Conservation (phyloP, 2,888 invertebrate genomes). For the Diachrysia chrysitis region DNA sequence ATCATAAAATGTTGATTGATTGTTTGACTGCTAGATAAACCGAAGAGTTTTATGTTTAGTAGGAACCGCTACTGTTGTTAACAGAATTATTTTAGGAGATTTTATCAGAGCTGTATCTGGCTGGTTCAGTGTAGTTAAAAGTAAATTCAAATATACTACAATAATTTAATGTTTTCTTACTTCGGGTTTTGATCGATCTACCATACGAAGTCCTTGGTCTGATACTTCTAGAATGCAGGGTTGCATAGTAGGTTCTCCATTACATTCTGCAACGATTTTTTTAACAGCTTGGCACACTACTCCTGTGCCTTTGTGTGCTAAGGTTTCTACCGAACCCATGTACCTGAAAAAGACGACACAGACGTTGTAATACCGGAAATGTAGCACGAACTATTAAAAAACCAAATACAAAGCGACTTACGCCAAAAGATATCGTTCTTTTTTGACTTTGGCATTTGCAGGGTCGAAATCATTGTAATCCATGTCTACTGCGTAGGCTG, state of each 20-base stretch:
- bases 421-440: constrained; percentile 96
- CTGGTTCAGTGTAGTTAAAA: no score
- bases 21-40: constrained; percentile 32
- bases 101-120: background rate
- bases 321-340: constrained; percentile 98
- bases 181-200: constrained; percentile 94
- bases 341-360: constrained; percentile 85
- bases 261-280: constrained; percentile 93
- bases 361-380: background rate
- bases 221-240: constrained; percentile 97
- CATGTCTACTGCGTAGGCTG: constrained; percentile 98
- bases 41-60: constrained; percentile 21
- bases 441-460: constrained; percentile 94
- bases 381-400: background rate
- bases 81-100: constrained; percentile 24
- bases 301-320: constrained; percentile 98
- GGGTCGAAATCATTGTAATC: constrained; percentile 99
- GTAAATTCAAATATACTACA: no score
- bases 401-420: constrained; percentile 57
- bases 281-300: constrained; percentile 97
- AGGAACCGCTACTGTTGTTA: background rate
- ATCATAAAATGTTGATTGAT: constrained; percentile 43
- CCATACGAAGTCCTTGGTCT: constrained; percentile 98
- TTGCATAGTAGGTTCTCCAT: constrained; percentile 92
- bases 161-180: constrained; percentile 83